phyloP scores from a whole-genome alignment of 2,888 invertebrate species.

The Troglohyphantes excavatus region DNA sequence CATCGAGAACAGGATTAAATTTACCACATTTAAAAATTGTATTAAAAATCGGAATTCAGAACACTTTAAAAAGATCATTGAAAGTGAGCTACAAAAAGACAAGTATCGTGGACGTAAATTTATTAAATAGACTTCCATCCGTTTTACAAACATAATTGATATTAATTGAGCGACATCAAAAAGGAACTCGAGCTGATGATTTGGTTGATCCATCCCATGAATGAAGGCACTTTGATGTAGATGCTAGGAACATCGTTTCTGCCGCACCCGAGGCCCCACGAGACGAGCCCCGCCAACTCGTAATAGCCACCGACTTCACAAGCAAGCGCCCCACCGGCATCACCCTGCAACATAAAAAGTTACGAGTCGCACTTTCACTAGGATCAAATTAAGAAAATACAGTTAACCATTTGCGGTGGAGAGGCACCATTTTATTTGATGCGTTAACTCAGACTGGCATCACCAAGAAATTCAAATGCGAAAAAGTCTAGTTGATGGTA shows the following conservation, averaged over 20 bases:
- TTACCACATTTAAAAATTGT: no score
- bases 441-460: no score
- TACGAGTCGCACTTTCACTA: no score
- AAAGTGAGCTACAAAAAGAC: no score
- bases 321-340: slow-evolving; percentile 95
- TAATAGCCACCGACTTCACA: slow-evolving; percentile 96
- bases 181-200: slow-evolving; percentile 92
- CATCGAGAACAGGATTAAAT: no score
- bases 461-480: no score
- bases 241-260: slow-evolving; percentile 95
- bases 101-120: background rate
- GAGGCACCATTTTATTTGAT: no score
- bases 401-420: no score
- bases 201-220: slow-evolving; percentile 98
- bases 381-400: no score
- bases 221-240: slow-evolving; percentile 96
- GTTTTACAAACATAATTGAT: background rate
- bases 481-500: no score
- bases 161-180: slow-evolving; percentile 18
- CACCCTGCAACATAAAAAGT: slow-evolving; percentile 86
- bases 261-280: slow-evolving; percentile 92
- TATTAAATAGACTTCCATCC: background rate
- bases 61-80: no score
- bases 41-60: no score
- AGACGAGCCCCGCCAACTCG: slow-evolving; percentile 95